Percentiles rank a stretch among this genome's conserved stretches.
phyloP scores from a whole-genome alignment of 2,797 vertebrate genomes.

The Anas flavirostris region DNA sequence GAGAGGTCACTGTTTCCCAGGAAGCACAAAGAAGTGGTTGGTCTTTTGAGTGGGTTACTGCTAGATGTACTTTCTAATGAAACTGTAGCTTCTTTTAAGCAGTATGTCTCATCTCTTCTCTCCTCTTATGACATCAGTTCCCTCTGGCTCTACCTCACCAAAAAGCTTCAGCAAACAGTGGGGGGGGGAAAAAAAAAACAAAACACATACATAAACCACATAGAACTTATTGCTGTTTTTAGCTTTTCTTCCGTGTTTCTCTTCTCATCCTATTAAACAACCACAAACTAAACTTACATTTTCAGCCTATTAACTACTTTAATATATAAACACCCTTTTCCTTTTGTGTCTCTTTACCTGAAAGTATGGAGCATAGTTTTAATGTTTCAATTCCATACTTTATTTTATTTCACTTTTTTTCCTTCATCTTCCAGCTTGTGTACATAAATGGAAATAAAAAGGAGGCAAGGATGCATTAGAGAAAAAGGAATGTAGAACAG shows the following conservation, averaged over 20 bases:
- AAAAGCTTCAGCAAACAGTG: neutral
- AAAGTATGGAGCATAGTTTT: neutral
- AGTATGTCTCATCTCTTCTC: neutral
- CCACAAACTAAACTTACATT: neutral
- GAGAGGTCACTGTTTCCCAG: neutral
- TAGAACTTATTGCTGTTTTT: neutral
- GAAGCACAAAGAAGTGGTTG: neutral
- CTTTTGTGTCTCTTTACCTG: neutral
- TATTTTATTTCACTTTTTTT: neutral
- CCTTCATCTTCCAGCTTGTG: neutral
- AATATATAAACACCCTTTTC: neutral
- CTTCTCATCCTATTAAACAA: neutral
- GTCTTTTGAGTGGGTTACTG: neutral
- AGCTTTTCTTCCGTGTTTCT: neutral
- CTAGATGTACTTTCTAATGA: neutral
- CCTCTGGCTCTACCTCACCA: neutral
- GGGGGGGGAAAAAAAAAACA: too few species aligned
- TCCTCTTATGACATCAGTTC: neutral
- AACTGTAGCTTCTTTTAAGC: neutral
- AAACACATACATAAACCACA: neutral
- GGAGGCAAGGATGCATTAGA: neutral
- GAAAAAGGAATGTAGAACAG: neutral
- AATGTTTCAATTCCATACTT: neutral
- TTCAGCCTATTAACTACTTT: neutral
- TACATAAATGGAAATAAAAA: neutral